These are phyloP conservation scores for Burhinus bistriatus DNA, from an alignment of 2,113 vertebrate genomes.

Conservation along the genomic window DNA sequence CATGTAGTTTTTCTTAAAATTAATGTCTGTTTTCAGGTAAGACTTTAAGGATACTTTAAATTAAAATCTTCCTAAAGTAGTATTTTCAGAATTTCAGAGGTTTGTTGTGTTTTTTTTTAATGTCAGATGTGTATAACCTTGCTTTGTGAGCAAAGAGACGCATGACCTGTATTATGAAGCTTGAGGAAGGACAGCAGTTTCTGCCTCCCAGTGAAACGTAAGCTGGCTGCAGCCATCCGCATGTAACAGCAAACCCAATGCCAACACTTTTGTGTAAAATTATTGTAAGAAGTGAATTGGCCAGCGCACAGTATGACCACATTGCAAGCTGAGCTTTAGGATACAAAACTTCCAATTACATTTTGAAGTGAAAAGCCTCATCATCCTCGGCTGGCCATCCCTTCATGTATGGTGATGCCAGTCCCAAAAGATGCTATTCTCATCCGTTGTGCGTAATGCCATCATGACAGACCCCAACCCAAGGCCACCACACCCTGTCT, in stretches of 20 bases:
- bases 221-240: neutral
- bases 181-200: neutral
- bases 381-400: neutral
- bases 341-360: neutral
- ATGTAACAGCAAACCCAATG: neutral
- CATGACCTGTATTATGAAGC: neutral
- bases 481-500: fast-evolving
- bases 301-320: too few relatives aligned
- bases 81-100: neutral
- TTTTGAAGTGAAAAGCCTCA: neutral
- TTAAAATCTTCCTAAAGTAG: neutral
- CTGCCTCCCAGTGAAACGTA: neutral
- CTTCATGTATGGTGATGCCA: fast-evolving
- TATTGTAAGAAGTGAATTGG: neutral
- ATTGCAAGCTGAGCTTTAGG: neutral
- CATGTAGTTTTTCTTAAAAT: neutral
- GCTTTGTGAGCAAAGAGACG: neutral
- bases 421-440: neutral
- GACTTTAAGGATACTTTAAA: neutral
- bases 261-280: neutral
- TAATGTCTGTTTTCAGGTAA: neutral
- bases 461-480: neutral
- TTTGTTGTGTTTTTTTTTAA: neutral
- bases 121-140: neutral
- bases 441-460: fast-evolving